Evolutionary conservation across 2,888 invertebrate species (phyloP), one percentile per base, ranked within the genome.

Genomic region (Agonopterix subpropinquella): DNA sequence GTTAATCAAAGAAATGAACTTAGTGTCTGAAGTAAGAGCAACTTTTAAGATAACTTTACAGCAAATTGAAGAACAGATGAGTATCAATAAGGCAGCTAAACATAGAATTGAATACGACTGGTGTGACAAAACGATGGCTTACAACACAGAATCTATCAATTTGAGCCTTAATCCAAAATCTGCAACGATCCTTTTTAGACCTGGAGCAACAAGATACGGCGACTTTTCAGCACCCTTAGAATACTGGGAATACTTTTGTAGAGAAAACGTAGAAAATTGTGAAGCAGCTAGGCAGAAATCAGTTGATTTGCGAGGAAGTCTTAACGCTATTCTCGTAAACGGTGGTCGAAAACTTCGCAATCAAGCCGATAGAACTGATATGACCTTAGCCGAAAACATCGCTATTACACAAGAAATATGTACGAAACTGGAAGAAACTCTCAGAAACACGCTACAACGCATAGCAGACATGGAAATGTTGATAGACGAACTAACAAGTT

Each of bases 81-180:
- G 90, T 35, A 91, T 94, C 60, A 93, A 96, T 66, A 94, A 94
- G 65, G 92, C 94, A 11, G 93, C 94, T 0, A 96, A 97, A 70
- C 92, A 93, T 57, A 91, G 93, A 43, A 88, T 97, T 51, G 97
- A 98, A 80, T 93, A 92, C 66, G 97, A 97, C 73, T 97, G 96
- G 96, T 96, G 96, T 64, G 96, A 97, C 69, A 98, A 98, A 82
- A 90, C 91, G 51, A 92, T 95, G 69, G 92, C 96, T 0, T 93
- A 94, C 64, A 91, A 93, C 58, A 92, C 95, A 3, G 97, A 97
- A 62, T 79, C 93, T 0, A 78, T 80, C 0, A 94, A 94, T 70
- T 86, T 93, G 42, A 89, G 92, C 8, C 84, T 97, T 5, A 92
- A 91, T 53, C 92, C 94, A 45, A 90, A 90, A 64, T 94, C 93